These are phyloP conservation scores for Papilio machaon DNA, from an alignment of 1,140 invertebrate species.

Conservation along the genomic window DNA sequence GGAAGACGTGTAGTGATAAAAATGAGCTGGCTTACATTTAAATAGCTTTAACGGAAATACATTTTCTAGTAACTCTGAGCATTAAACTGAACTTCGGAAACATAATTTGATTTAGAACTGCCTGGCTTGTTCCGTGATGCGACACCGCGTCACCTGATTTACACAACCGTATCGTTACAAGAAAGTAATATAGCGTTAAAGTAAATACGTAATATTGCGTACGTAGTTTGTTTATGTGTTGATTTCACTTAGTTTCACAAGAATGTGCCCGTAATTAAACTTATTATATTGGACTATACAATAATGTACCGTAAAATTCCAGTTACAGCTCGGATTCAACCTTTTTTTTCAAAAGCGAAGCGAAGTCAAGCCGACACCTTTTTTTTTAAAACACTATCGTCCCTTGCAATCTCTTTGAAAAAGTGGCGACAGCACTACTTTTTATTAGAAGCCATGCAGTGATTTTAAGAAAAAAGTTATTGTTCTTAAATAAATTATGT, in stretches of 20 bases:
- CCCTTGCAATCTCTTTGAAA: too few relatives aligned
- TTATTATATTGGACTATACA: neutral
- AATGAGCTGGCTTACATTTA: neutral
- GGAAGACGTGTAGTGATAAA: too few relatives aligned
- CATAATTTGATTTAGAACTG: neutral
- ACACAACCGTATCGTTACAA: neutral
- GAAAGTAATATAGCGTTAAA: neutral
- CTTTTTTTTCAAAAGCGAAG: too few relatives aligned
- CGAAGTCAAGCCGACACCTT: too few relatives aligned
- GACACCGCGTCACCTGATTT: neutral
- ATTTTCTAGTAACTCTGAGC: neutral
- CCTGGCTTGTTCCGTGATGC: neutral
- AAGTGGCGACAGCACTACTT: too few relatives aligned
- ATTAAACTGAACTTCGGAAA: neutral
- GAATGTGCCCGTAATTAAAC: neutral
- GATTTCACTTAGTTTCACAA: neutral
- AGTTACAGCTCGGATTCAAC: neutral
- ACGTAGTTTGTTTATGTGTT: conserved; percentile 4
- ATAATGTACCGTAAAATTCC: neutral
- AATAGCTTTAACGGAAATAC: neutral
- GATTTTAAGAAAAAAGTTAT: too few relatives aligned
- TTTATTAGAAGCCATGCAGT: too few relatives aligned
- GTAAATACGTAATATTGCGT: neutral
- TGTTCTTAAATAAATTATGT: too few relatives aligned
- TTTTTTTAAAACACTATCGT: too few relatives aligned